Conservation (phyloP, 2,888 invertebrate species). For the Archips xylosteana region DNA sequence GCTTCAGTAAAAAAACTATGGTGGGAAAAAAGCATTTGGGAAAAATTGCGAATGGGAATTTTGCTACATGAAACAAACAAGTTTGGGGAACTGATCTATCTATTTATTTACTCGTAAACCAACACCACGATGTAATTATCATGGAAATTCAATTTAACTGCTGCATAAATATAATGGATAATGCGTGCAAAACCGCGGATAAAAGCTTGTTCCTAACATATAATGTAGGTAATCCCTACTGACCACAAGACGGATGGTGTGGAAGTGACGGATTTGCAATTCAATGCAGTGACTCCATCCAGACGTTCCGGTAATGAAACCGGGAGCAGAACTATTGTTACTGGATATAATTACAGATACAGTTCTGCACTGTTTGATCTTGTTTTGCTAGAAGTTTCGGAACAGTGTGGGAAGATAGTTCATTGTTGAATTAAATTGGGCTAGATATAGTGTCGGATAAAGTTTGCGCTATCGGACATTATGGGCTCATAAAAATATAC, state of each 20-base stretch:
- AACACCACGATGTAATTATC: too few relatives aligned
- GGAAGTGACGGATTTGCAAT: slow-evolving; percentile 20
- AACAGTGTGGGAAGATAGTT: not conserved
- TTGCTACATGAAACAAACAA: too few relatives aligned
- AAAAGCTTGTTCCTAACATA: not conserved
- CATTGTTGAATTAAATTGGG: not conserved
- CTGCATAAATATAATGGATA: too few relatives aligned
- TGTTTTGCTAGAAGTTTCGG: not conserved
- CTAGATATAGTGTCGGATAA: not conserved
- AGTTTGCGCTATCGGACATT: not conserved
- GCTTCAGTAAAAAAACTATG: too few relatives aligned
- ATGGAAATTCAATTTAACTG: too few relatives aligned
- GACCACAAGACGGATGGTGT: not conserved
- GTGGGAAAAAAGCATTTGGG: too few relatives aligned
- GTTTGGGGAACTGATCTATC: too few relatives aligned
- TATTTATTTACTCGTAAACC: too few relatives aligned
- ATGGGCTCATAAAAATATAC: not conserved
- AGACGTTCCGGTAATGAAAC: slow-evolving; percentile 15
- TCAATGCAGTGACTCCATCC: slow-evolving; percentile 1
- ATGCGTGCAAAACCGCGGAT: too few relatives aligned
- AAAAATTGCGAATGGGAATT: too few relatives aligned
- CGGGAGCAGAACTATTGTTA: not conserved
- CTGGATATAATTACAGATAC: slow-evolving; percentile 10
- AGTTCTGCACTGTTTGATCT: slow-evolving; percentile 1
- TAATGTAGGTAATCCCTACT: not conserved